Base-by-base conservation (phyloP, 2,113 vertebrate genomes). In the Copsychus sechellarum region DNA sequence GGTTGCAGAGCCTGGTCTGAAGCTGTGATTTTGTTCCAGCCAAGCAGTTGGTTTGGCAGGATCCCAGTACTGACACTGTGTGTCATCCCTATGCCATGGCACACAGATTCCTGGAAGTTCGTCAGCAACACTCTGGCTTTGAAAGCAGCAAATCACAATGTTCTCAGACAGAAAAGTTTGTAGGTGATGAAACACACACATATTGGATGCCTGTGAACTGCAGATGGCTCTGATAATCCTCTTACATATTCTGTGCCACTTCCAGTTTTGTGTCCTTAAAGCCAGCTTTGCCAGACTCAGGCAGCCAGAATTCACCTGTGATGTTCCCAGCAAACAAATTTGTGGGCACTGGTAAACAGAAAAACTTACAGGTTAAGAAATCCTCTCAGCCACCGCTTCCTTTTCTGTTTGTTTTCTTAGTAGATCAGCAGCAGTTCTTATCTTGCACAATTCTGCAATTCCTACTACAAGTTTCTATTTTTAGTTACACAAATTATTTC, bases 41-140 rank as follows among this genome's bases (percentile, higher is more conserved):
- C 50, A 24, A 76, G 29, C 53, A 90, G n/a, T 14, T 42, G 36
- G 31, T 50, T 85, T 36, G 50, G 22, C 58, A 82, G 40, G 25
- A 54, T 62, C 50, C 42, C 2, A 7, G 11, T 34, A 8, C 3
- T 58, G 80, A 45, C 23, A 3, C 40, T 76, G 43, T 0, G 0
- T 84, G 54, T 81, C 43, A 23, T 24, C 40, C 36, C 33, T 22
- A 5, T 61, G 57, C 73, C 36, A 10, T 23, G 54, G 40, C 71
- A 67, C 23, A 26, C 33, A 8, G 19, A 5, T 77, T 50, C 22
- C 57, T 90, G 23, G 12, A 66, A 50, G n/a, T 56, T 87, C 29
- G 18, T 23, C 38, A 71, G 47, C 48, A 76, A 0, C 4, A 0
- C 33, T 54, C 26, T 1, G 47, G 28, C 82, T 96, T 90, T 84